Percentiles rank a stretch among this genome's conserved stretches.
phyloP scores from a whole-genome alignment of 2,797 vertebrate species.

The Malurus leucopterus region DNA sequence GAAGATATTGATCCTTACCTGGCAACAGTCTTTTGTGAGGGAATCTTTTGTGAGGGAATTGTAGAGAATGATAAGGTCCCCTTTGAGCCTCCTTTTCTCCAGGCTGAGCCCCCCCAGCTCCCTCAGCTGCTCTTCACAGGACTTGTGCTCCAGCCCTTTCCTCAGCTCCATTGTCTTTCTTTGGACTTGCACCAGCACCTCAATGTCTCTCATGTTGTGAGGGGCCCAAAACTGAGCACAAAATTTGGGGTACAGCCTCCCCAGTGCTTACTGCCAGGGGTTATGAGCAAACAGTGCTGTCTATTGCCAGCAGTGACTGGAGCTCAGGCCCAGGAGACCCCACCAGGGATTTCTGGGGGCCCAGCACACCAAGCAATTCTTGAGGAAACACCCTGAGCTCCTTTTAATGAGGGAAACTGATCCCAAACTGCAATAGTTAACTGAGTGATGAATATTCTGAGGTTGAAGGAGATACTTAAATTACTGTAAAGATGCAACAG shows the following conservation, averaged over 20 bases:
- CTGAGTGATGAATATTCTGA: not conserved
- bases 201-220: not conserved
- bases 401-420: not conserved
- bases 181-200: not conserved
- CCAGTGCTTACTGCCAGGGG: not conserved
- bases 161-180: not conserved
- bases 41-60: not conserved
- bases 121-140: not conserved
- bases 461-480: not conserved
- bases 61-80: rapidly evolving
- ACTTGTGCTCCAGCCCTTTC: not conserved
- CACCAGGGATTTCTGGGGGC: not conserved
- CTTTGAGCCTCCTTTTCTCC: not conserved
- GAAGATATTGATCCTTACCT: not conserved
- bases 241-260: not conserved
- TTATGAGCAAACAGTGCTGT: rapidly evolving
- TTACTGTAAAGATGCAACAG: not conserved
- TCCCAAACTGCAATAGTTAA: not conserved
- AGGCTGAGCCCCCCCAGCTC: not conserved
- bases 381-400: not conserved
- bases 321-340: not conserved
- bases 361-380: not conserved
- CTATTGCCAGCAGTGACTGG: not conserved
- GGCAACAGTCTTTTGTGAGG: not conserved
- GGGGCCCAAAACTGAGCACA: not conserved